Evolutionary conservation across 2,888 invertebrate genomes (phyloP), one percentile per base, ranked within the genome.

Genomic region (Leptopilina myrica): DNA sequence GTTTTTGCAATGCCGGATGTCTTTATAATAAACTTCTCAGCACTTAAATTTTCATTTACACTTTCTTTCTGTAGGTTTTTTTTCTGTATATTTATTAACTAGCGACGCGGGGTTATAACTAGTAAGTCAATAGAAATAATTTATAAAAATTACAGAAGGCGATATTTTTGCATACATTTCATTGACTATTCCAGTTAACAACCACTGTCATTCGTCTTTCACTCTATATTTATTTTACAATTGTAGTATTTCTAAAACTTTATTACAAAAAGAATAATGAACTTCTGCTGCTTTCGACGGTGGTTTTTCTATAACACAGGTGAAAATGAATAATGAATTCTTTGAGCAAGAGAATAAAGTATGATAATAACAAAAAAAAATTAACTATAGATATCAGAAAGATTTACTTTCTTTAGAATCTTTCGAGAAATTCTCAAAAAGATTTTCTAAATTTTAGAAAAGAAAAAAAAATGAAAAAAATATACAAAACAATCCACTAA

Each of bases 131-230:
- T 56, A 56, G 26, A 53, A 73, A 73, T 56, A 73, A 26, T 20
- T 73, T 33, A 73, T 56, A n/a, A 26, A 43, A 73, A 73, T 73
- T 73, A 73, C 33, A 73, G 56, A 73, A 73, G 73, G 73, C 73
- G 73, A 73, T 56, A 73, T 26, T 56, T 33, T 56, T 53, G 33
- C 53, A 73, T 14, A 73, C 3, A 14, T 26, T 73, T 56, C 33
- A 56, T n/a, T 53, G 26, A 73, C 33, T 73, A 73, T 53, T 73
- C n/a, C 33, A 73, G n/a, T 73, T 73, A 9, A 62, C 8, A 33
- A 62, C 62, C 62, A 62, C 20, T 46, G 26, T 20, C 49, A 11
- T 73, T 53, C 33, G 53, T 73, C 69, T 20, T 12, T 69, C 26
- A 69, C 26, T 64, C 64, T 20, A 33, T 14, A 14, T 73, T 56